These are phyloP conservation scores for Prosopocoilus inquinatus DNA, from an alignment of 2,888 invertebrate species.

Conservation along the genomic window DNA sequence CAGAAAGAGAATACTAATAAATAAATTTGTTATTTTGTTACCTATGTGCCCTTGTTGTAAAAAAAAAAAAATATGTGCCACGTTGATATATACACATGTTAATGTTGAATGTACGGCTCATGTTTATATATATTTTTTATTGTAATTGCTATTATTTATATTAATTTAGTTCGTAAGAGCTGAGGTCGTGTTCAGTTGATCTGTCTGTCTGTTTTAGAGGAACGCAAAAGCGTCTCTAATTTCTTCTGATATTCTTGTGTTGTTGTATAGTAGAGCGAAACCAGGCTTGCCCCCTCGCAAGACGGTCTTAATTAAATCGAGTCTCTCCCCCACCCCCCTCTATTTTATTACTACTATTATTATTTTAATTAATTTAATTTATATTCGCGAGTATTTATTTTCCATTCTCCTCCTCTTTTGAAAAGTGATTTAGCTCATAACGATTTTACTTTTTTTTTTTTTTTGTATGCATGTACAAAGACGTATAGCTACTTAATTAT, in stretches of 20 bases:
- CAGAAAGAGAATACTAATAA: constrained; percentile 3
- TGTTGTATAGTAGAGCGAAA: constrained; percentile 7
- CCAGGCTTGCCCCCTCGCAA: background rate
- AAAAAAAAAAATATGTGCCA: constrained; percentile 32
- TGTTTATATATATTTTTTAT: constrained; percentile 30
- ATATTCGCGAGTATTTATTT: constrained; percentile 18
- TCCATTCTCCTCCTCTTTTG: constrained; percentile 35
- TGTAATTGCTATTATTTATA: constrained; percentile 29
- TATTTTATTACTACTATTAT: constrained; percentile 26
- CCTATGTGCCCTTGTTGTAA: constrained; percentile 27
- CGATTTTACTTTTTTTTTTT: constrained; percentile 23
- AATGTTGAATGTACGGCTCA: constrained; percentile 32
- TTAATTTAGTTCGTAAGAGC: constrained; percentile 27
- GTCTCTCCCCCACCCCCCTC: no score
- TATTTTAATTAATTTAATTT: constrained; percentile 17
- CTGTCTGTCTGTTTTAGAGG: constrained; percentile 20
- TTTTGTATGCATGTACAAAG: constrained; percentile 45
- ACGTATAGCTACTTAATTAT: constrained; percentile 43
- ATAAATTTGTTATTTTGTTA: constrained; percentile 29
- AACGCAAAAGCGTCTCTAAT: constrained; percentile 17
- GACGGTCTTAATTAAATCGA: constrained; percentile 6
- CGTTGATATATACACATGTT: constrained; percentile 32
- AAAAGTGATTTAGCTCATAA: constrained; percentile 41
- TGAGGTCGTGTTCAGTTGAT: constrained; percentile 11
- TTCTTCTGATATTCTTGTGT: background rate